phyloP scores from a whole-genome alignment of 2,797 vertebrate genomes.

The Enoplosus armatus region DNA sequence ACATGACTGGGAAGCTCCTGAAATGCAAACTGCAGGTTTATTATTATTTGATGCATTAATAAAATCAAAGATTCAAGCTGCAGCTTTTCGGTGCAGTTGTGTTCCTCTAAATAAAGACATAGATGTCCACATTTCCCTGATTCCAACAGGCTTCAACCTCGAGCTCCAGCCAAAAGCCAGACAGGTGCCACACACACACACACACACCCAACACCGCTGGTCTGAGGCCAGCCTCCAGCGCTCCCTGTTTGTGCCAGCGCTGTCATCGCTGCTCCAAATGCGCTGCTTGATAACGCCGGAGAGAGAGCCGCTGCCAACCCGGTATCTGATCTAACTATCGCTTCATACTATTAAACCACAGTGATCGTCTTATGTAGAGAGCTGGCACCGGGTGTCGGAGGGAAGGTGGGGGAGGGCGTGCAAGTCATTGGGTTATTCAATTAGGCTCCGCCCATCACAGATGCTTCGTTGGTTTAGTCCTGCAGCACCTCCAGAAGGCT shows the following conservation, averaged over 20 bases:
- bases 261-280: slow-evolving; percentile 72
- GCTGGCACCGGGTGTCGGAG: slow-evolving; percentile 12
- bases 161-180: slow-evolving; percentile 68
- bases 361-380: slow-evolving; percentile 58
- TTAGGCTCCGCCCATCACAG: slow-evolving; percentile 61
- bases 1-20: too few relatives aligned
- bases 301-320: slow-evolving; percentile 58
- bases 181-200: slow-evolving; percentile 59
- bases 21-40: background rate
- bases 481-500: slow-evolving; percentile 48
- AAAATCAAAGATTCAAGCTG: slow-evolving; percentile 8
- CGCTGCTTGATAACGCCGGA: slow-evolving; percentile 64
- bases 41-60: background rate
- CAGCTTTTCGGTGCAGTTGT: slow-evolving; percentile 27
- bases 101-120: slow-evolving; percentile 25
- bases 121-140: slow-evolving; percentile 46
- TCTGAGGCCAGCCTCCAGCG: slow-evolving; percentile 66
- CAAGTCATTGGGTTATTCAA: slow-evolving; percentile 47
- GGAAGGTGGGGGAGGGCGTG: slow-evolving; percentile 28
- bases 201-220: slow-evolving; percentile 49
- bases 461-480: slow-evolving; percentile 57
- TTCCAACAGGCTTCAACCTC: slow-evolving; percentile 65
- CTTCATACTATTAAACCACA: slow-evolving; percentile 64
- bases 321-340: slow-evolving; percentile 62
- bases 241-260: slow-evolving; percentile 64